These are phyloP conservation scores for Limonius californicus DNA, from an alignment of 1,140 invertebrate genomes.

Conservation along the genomic window DNA sequence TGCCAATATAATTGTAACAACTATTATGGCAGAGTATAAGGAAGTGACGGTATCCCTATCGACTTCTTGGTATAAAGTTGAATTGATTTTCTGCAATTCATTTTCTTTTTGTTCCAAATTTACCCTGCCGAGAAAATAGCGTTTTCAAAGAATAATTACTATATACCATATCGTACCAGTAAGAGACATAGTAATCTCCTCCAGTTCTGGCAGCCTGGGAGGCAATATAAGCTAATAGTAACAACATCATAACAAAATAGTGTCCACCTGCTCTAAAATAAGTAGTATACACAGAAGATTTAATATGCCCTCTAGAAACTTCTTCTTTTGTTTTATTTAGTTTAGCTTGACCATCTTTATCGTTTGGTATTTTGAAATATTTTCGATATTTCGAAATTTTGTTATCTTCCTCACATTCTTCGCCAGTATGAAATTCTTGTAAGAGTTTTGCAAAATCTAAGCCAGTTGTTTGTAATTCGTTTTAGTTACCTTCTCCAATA, in stretches of 20 bases:
- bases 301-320: conserved; percentile 55
- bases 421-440: conserved; percentile 39
- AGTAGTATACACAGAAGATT: conserved; percentile 53
- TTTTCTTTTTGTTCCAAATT: conserved; percentile 39
- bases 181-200: no score
- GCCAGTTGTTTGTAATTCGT: conserved; percentile 45
- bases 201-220: conserved; percentile 67
- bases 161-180: conserved; percentile 57
- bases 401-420: conserved; percentile 42
- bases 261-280: conserved; percentile 61
- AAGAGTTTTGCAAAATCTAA: conserved; percentile 47
- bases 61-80: no score
- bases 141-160: not conserved
- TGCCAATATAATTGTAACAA: conserved; percentile 57
- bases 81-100: not conserved
- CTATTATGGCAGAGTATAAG: conserved; percentile 55
- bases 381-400: conserved; percentile 46
- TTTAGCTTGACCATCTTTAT: conserved; percentile 35
- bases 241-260: conserved; percentile 51
- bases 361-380: conserved; percentile 45
- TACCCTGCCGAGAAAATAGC: conserved; percentile 30
- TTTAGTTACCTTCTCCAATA: conserved; percentile 48
- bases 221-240: conserved; percentile 62
- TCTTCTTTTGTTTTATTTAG: conserved; percentile 38
- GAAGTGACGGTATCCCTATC: conserved; percentile 41